Percentiles rank a stretch among this genome's conserved stretches.
Evolutionary conservation across 1,140 invertebrate species (phyloP).

Genomic region (Dendrolimus punctatus): DNA sequence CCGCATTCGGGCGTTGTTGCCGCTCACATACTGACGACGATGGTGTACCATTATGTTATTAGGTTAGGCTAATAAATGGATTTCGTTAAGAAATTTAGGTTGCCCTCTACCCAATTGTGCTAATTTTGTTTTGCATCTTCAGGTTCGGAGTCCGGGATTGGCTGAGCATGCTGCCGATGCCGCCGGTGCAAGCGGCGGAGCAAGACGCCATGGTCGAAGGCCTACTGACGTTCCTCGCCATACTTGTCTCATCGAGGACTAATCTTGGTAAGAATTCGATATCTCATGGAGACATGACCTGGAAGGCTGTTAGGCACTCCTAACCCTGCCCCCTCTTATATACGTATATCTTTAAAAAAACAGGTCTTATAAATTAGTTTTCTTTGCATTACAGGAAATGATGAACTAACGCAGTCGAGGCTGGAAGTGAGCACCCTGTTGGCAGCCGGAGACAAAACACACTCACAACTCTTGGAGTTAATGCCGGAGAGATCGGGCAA

Average conservation of each 20-base stretch:
- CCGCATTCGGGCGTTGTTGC: no score
- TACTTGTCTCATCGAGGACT: slow-evolving; percentile 90
- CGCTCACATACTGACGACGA: no score
- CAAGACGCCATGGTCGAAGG: slow-evolving; percentile 94
- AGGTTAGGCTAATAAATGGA: no score
- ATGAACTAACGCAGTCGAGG: slow-evolving; percentile 81
- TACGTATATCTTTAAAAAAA: not conserved
- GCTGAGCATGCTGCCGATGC: slow-evolving; percentile 83
- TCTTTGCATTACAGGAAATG: slow-evolving; percentile 70
- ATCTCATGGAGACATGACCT: not conserved
- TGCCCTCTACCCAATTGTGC: not conserved
- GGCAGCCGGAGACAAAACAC: slow-evolving; percentile 95
- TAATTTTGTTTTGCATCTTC: slow-evolving; percentile 2
- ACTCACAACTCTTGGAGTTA: slow-evolving; percentile 94
- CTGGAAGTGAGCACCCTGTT: slow-evolving; percentile 94
- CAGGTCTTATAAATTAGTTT: not conserved
- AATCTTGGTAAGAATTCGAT: slow-evolving; percentile 81
- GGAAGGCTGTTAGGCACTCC: no score
- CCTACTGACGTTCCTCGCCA: slow-evolving; percentile 91
- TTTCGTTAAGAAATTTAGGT: not conserved
- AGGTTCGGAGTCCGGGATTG: slow-evolving; percentile 90
- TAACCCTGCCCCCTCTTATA: not conserved
- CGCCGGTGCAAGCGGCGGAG: slow-evolving; percentile 80
- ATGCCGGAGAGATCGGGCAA: slow-evolving; percentile 96
- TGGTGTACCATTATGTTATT: no score